phyloP scores from a whole-genome alignment of 2,113 vertebrate species.

The Miniopterus natalensis region DNA sequence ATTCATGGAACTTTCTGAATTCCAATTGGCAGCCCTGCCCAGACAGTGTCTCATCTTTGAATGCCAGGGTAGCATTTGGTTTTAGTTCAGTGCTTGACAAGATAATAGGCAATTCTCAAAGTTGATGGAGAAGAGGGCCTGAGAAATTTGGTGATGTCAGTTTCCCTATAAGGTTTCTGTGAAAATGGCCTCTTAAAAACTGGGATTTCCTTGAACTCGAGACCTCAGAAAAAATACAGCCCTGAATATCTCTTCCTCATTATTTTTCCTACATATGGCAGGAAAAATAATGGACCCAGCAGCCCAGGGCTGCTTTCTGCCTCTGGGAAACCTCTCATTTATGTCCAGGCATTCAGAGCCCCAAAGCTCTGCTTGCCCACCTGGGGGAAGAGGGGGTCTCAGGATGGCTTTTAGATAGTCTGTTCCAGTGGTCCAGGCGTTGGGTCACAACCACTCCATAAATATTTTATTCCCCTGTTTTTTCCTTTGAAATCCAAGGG shows the following conservation, averaged over 20 bases:
- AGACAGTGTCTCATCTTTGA: neutral
- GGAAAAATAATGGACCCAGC: neutral
- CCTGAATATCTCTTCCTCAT: neutral
- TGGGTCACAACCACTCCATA: neutral
- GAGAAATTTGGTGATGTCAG: neutral
- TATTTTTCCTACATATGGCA: neutral
- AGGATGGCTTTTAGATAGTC: neutral
- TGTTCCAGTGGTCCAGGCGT: neutral
- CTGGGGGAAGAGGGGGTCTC: neutral
- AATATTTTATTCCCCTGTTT: neutral
- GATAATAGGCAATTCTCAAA: neutral
- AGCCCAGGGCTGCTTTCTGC: neutral
- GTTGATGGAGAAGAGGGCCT: neutral
- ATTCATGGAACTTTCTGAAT: neutral
- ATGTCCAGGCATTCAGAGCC: neutral
- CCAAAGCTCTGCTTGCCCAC: neutral
- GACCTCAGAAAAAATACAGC: neutral
- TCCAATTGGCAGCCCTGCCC: neutral
- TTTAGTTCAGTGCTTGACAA: conserved; percentile 32
- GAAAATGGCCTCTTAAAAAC: neutral
- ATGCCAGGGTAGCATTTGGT: neutral
- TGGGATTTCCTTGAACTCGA: neutral
- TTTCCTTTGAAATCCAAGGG: neutral
- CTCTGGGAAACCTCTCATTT: neutral
- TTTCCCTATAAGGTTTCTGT: neutral